Evolutionary conservation across 2,888 invertebrate species (phyloP), one percentile per base, ranked within the genome.

Genomic region (Stenolophus ochropezus): DNA sequence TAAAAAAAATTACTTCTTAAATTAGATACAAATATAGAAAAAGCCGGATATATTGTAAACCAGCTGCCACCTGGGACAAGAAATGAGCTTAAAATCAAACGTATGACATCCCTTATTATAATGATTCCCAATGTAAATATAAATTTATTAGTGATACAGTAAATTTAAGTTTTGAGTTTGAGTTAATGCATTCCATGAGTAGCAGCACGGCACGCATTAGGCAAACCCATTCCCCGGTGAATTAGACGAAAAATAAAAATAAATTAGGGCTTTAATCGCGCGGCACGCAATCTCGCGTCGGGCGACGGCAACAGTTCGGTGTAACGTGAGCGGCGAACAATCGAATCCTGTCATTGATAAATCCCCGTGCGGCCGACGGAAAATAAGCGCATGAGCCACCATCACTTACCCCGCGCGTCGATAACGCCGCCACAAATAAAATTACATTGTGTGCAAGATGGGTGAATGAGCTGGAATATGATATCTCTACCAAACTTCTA

Each of bases 171-270:
- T 42, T 8, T 42, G 33, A 42, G 4, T 42, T 6, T 42, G 6
- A 42, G 11, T 6, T 42, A 42, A 42, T 6, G 33, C n/a, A n/a
- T n/a, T n/a, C n/a, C n/a, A n/a, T n/a, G n/a, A n/a, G 0, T 42
- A 11, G 33, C 1, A 33, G 8, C 6, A 4, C 2, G 11, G 33
- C 33, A 69, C 18, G 65, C 65, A 69, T 69, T 69, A 69, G 33
- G 33, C 33, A 33, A 69, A 33, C 11, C 33, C 33, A 27, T 65
- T 33, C 27, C 27, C 16, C 27, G 65, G 65, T 18, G 42, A 69
- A 69, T 69, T 69, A 69, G 65, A 33, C 33, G 33, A 69, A 69
- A 69, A 69, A 69, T 69, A 69, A 69, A 69, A 69, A 69, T 69
- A 69, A 69, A 69, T 69, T 69, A 33, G 65, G 11, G 6, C 65